Conservation (phyloP, 2,888 invertebrate species). For the Hypena proboscidalis region DNA sequence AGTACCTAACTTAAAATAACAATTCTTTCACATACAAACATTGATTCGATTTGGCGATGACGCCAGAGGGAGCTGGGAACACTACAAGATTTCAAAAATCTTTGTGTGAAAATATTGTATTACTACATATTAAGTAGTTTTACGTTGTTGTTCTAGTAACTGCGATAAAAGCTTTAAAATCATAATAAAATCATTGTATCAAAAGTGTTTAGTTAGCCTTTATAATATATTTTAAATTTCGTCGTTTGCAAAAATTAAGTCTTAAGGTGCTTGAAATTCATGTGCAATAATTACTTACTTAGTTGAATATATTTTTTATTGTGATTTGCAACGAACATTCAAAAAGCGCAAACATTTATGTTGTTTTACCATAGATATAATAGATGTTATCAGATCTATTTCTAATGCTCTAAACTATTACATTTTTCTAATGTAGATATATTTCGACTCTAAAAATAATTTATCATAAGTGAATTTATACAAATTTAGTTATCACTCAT, state of each 20-base stretch:
- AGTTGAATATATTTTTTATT: constrained; percentile 20
- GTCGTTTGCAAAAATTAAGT: constrained; percentile 33
- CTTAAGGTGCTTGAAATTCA: constrained; percentile 48
- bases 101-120: constrained; percentile 25
- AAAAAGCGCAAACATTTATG: constrained; percentile 54
- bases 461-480: constrained; percentile 8
- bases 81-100: constrained; percentile 11
- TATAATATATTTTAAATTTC: constrained; percentile 7
- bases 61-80: constrained; percentile 9
- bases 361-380: constrained; percentile 20
- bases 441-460: constrained; percentile 72
- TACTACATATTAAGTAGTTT: constrained; percentile 29
- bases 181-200: constrained; percentile 17
- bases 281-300: constrained; percentile 45
- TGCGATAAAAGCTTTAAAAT: constrained; percentile 22
- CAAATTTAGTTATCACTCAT: constrained; percentile 43
- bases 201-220: not conserved
- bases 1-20: constrained; percentile 14
- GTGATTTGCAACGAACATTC: constrained; percentile 55
- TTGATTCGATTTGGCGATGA: constrained; percentile 11
- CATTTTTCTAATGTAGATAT: constrained; percentile 64
- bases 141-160: constrained; percentile 12
- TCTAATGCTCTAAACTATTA: constrained; percentile 55
- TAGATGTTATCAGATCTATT: constrained; percentile 37
- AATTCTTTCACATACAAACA: constrained; percentile 27